Percentiles rank a stretch among this genome's conserved stretches.
phyloP scores from a whole-genome alignment of 2,113 vertebrate genomes.

The Neodontobutis hainanensis region DNA sequence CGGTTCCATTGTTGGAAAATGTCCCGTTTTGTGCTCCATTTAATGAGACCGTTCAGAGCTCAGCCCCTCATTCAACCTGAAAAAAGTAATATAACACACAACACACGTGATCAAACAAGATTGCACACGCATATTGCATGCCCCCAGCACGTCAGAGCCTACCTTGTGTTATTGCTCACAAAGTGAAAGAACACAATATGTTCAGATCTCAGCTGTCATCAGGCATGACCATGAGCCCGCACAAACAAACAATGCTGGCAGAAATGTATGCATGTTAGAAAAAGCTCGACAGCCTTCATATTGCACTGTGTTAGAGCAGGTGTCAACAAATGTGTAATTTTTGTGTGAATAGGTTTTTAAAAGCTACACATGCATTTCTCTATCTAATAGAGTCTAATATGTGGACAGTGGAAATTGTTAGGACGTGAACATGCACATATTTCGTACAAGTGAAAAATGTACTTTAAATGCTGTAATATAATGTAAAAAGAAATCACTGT shows the following conservation, averaged over 20 bases:
- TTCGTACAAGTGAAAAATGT: too few relatives aligned
- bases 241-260: background rate
- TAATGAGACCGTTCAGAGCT: background rate
- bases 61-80: background rate
- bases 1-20: background rate
- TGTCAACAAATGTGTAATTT: too few relatives aligned
- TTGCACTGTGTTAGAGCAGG: too few relatives aligned
- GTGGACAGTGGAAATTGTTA: too few relatives aligned
- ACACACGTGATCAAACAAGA: background rate
- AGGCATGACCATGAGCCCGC: background rate
- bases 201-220: background rate
- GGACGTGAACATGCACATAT: too few relatives aligned
- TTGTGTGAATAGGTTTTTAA: too few relatives aligned
- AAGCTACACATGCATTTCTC: too few relatives aligned
- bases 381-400: too few relatives aligned
- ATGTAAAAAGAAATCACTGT: too few relatives aligned
- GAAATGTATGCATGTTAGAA: background rate
- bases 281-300: too few relatives aligned
- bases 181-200: slow-evolving; percentile 1
- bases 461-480: too few relatives aligned
- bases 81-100: background rate
- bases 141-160: background rate
- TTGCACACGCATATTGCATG: background rate
- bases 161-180: background rate
- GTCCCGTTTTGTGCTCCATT: background rate